These are phyloP conservation scores for Eudasyphora cyanicolor DNA, from an alignment of 2,888 invertebrate genomes.

Conservation along the genomic window DNA sequence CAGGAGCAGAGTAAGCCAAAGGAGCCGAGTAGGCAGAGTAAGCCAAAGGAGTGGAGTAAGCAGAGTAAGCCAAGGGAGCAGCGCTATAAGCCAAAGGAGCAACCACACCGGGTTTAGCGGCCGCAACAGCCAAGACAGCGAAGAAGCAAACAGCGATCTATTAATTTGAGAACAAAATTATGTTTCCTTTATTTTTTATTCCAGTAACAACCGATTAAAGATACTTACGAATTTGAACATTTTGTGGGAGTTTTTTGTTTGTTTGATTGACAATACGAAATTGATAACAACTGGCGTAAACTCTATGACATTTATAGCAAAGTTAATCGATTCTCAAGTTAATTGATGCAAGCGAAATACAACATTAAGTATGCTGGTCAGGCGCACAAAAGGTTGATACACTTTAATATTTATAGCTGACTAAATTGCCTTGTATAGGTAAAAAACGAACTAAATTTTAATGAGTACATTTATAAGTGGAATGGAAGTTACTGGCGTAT, in stretches of 20 bases:
- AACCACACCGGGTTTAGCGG: slow-evolving; percentile 69
- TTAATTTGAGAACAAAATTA: background rate
- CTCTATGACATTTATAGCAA: background rate
- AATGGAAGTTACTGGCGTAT: too few relatives aligned
- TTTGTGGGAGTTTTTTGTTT: slow-evolving; percentile 57
- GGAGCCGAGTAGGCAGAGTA: slow-evolving; percentile 67
- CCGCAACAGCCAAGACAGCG: slow-evolving; percentile 70
- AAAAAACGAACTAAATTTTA: too few relatives aligned
- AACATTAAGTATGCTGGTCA: too few relatives aligned
- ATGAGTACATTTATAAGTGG: too few relatives aligned
- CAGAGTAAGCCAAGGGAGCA: slow-evolving; percentile 27
- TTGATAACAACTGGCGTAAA: background rate
- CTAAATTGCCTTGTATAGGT: too few relatives aligned
- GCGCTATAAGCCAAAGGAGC: slow-evolving; percentile 70
- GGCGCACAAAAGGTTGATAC: too few relatives aligned
- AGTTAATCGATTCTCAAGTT: too few relatives aligned
- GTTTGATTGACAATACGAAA: background rate
- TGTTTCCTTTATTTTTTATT: background rate
- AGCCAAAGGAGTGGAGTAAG: slow-evolving; percentile 23
- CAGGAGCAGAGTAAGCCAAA: slow-evolving; percentile 69
- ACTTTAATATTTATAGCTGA: too few relatives aligned
- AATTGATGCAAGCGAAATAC: too few relatives aligned
- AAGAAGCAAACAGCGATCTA: slow-evolving; percentile 74
- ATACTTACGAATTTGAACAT: slow-evolving; percentile 76
- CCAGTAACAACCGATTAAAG: background rate